Evolutionary conservation across 1,140 invertebrate genomes (phyloP), one percentile per base, ranked within the genome.

Genomic region (Drosophila truncata): DNA sequence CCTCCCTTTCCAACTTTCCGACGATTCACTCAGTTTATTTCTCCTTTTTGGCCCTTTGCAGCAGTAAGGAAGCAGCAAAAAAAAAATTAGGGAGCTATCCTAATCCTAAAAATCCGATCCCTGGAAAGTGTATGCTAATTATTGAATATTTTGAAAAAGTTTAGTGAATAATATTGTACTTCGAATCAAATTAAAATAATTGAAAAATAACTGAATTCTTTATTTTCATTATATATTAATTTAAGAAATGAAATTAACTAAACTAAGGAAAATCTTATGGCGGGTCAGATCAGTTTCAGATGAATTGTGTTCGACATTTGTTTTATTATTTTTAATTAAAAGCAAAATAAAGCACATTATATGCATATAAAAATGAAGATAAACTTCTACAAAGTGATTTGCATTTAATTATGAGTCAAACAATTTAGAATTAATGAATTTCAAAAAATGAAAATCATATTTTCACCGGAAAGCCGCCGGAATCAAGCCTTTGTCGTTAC

Each of bases 171-270:
- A 83, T 80, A 87, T 87, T 87, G 83, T 86, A 86, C 80, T 87
- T 87, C 66, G 83, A 87, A 87, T 87, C 83, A 83, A 83, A 78
- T 69, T 82, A 83, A 82, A 88, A 80, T 88, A 87, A 87, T 87
- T 87, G 31, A 81, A 83, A 82, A 67, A 80, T 52, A 20, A 23
- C n/a, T 31, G 25, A 3, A 27, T 44, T 33, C 16, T 57, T 25
- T 39, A 23, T 37, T 57, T n/a, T 46, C 2, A 29, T 18, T 1
- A 6, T 37, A 37, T 5, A 54, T 33, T 33, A 50, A 33, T 52
- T 9, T 9, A 3, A 54, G 9, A 16, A 52, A 3, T 14, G 25
- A 25, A 16, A 14, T 25, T 1, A 25, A 25, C 0, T 18, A 18
- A 41, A 41, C 7, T n/a, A 9, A 18, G n/a, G n/a, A 3, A 41